Base-by-base conservation (phyloP, 2,113 vertebrate genomes). In the Maccullochella peelii region DNA sequence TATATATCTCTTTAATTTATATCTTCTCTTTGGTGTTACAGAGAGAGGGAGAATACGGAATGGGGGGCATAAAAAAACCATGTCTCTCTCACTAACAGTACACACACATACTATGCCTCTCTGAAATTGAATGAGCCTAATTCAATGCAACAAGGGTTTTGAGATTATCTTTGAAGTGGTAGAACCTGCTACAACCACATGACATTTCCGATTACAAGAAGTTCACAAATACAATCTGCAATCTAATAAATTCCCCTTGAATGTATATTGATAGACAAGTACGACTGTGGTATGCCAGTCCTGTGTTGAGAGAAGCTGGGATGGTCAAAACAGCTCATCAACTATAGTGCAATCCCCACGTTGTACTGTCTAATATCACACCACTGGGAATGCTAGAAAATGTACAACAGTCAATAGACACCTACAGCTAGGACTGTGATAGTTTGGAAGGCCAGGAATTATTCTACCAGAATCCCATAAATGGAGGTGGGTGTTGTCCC, bases 11-110 rank as follows among this genome's bases (percentile, higher is more conserved):
- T 80, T 82, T 72, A 79, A 80, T 77, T 15, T 30, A 67, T 61
- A 50, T 87, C 47, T 85, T 80, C 75, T 94, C 93, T 94, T 95
- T 95, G 94, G 93, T 93, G 92, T 93, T 82, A 58, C 74, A 91
- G 82, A 92, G 58, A 92, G 66, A 88, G 77, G 80, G 69, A 27
- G 80, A 79, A 49, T 54, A 88, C 49, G 27, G 54, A 72, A 71
- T 77, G n/a, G n/a, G 25, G 71, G 61, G 16, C 16, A 80, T 40
- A 20, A 21, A 71, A 42, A n/a, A 85, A 82, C 44, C 65, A 75
- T 77, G 58, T 85, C 50, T 62, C 70, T 70, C 75, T 76, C 73
- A 83, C 57, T 69, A 78, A 76, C 70, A 52, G 8, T 63, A 74
- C 62, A 80, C 72, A 83, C n/a, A 87, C 75, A 79, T 36, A 79